These are phyloP conservation scores for Eremobia ochroleuca DNA, from an alignment of 2,888 invertebrate species.

Conservation along the genomic window DNA sequence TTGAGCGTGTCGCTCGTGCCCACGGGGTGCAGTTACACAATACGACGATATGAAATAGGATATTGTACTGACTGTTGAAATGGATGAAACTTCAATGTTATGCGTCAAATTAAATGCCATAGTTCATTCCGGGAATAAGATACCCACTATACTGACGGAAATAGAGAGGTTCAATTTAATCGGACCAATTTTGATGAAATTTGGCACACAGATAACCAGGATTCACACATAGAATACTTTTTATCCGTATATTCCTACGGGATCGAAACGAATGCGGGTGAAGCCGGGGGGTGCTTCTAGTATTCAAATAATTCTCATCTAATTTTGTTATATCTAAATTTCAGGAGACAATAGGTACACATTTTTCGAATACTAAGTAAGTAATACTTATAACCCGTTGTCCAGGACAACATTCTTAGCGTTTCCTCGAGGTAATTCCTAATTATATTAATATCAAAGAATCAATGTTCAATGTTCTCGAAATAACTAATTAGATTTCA, in stretches of 20 bases:
- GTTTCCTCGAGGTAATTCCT: not conserved
- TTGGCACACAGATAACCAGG: too few species aligned
- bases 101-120: constrained; percentile 7
- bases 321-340: not conserved
- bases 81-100: not conserved
- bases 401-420: not conserved
- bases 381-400: too few species aligned
- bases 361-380: constrained; percentile 4
- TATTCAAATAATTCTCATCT: constrained; percentile 2
- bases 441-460: not conserved
- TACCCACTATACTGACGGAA: not conserved
- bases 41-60: not conserved
- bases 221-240: too few species aligned
- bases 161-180: not conserved
- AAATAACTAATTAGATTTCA: not conserved
- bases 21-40: not conserved
- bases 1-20: too few species aligned
- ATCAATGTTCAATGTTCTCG: not conserved
- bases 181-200: too few species aligned
- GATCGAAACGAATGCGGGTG: too few species aligned
- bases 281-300: too few species aligned
- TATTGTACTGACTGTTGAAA: not conserved
- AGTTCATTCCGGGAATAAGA: not conserved
- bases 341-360: not conserved
- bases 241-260: too few species aligned